Evolutionary conservation across 2,113 vertebrate species (phyloP), one percentile per base, ranked within the genome.

Genomic region (Cathartes aura): DNA sequence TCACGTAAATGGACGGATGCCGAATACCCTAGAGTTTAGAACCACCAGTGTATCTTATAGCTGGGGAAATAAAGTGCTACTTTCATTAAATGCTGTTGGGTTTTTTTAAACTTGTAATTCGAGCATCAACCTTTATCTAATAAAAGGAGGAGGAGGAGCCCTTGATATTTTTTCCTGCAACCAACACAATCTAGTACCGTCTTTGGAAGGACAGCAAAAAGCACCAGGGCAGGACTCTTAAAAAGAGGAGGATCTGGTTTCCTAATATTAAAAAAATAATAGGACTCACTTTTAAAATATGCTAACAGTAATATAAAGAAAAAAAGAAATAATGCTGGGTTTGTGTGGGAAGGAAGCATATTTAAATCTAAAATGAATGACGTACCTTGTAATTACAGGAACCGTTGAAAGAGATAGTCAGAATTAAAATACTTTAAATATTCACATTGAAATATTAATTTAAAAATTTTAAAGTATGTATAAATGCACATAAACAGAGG

Each of bases 291-390:
- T 92, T 79, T 52, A 66, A 92, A 89, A 87, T 45, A 82, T 68
- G 75, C 60, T 87, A 93, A 48, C 75, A 47, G 55, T 84, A 81
- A 92, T 76, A 67, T 92, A 5, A 13, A 74, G 74, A n/a, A 82
- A 90, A 63, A 89, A 89, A 67, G 85, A 64, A 94, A 90, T 82
- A 95, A 93, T 87, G 86, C 68, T 79, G 96, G 72, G 75, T 89
- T 93, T 97, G 88, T 97, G 96, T 96, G 97, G 97, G 94, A 95
- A 95, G 95, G 82, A 67, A 95, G 83, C 80, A 78, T 89, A 95
- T 95, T 97, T 96, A 91, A 95, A 92, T 87, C 80, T 68, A 26
- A 89, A 81, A 74, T 96, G 97, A 97, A 84, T 93, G 95, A 97
- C 14, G 19, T 96, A 74, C 90, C 95, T 71, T 84, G 72, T 89